Base-by-base conservation (phyloP, 1,140 invertebrate species). In the Lasioglossum baleicum region DNA sequence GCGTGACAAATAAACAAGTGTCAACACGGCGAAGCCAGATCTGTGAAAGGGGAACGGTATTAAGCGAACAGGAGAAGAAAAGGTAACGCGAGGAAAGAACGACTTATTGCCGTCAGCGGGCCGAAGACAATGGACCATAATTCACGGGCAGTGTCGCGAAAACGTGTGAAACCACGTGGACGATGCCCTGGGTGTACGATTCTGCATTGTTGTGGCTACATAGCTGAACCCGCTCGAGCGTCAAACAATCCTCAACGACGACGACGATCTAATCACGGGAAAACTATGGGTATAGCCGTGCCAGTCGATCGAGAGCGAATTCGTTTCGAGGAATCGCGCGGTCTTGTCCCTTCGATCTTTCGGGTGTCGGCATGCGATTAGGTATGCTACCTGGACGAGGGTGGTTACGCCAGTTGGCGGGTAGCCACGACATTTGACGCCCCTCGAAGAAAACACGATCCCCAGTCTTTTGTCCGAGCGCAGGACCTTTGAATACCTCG, bases 1-100 rank as follows among this genome's bases (percentile, higher is more conserved):
- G 60, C 76, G 64, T 79, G 69, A 64, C 76, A 73, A 82, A 79
- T 79, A 80, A 82, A 82, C 68, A 82, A 79, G 64, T 73, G 76
- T 72, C 76, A 73, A 79, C 80, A 58, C n/a, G 3, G 11, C 13
- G 31, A 5, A 56, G 35, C 48, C 64, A 31, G 68, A 80, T 79
- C 42, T 15, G 8, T 40, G 53, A 69, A 70, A 75, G 71, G 61
- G 58, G 6, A 44, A 68, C 66, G 51, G 70, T 60, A 72, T 17
- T 58, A 63, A 68, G 26, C 63, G 60, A 22, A 40, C 65, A 3
- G 71, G 17, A 64, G 35, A 48, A 58, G 65, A 58, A 76, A 56
- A 83, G 51, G n/a, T 42, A 64, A 58, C 63, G 26, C 48, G 22
- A n/a, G 61, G 65, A 64, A 26, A 73, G 48, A 35, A 35, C 11